Base-by-base conservation (phyloP, 2,113 vertebrate species). In the Semnornis frantzii region DNA sequence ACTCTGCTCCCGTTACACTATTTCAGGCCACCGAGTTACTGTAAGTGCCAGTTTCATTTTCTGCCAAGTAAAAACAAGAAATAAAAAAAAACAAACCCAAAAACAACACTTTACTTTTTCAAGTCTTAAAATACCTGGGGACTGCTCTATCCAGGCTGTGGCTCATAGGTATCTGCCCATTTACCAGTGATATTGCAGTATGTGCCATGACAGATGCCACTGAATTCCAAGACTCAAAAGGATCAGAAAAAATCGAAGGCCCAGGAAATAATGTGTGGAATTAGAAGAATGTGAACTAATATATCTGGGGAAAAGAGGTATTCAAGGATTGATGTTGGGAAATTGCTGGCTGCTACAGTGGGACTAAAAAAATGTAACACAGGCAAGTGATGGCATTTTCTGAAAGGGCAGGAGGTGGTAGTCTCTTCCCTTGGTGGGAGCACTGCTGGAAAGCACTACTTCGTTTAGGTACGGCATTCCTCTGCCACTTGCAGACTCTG, bases 381-480 rank as follows among this genome's bases (percentile, higher is more conserved):
- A 24, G 19, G 31, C 39, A 88, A 83, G 50, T 14, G 23, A 81
- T 85, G 65, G 48, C 58, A 77, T 78, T 89, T 94, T 88, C 72
- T 78, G 68, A 78, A 87, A 62, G 28, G 87, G 24, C 50, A 72
- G n/a, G 63, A 94, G 82, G 14, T 85, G 65, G 74, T 48, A 54
- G 64, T 69, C 68, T 85, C 65, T 78, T 68, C 72, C 62, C 33
- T 87, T 89, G 82, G 66, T 81, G 69, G 81, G 76, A 83, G n/a
- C 52, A 19, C 62, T 86, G 62, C 75, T 88, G 73, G 90, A 79
- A 90, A 85, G 58, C 39, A 58, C 48, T 82, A 30, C 95, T 94
- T 96, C 89, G 94, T 83, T 88, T 78, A 89, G 93, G 14, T 71
- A 50, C 27, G 89, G 82, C 65, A 80, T 92, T 89, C 79, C 39